Percentiles rank a stretch among this genome's conserved stretches.
Conservation (phyloP, 1,140 invertebrate species). For the Anadara kagoshimensis region DNA sequence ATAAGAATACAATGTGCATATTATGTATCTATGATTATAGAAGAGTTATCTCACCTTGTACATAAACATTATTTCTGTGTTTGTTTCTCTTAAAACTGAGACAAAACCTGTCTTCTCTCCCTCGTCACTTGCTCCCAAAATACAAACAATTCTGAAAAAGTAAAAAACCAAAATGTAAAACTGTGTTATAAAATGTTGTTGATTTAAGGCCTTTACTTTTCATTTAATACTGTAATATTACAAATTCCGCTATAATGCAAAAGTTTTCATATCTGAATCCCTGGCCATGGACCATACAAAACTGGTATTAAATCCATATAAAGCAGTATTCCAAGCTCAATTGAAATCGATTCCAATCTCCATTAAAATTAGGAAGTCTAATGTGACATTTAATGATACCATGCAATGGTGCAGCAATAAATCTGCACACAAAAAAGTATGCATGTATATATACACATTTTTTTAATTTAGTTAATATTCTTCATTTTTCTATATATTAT, state of each 20-base stretch:
- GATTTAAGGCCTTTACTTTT: too few species aligned
- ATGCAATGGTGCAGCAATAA: not conserved
- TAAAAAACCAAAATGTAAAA: too few species aligned
- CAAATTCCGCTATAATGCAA: too few species aligned
- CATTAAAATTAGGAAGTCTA: not conserved
- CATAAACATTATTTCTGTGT: constrained; percentile 6
- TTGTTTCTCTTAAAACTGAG: not conserved
- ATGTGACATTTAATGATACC: not conserved
- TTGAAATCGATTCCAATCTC: not conserved
- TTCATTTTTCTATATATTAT: too few species aligned
- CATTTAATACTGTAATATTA: too few species aligned
- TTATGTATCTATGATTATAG: too few species aligned
- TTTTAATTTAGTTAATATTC: too few species aligned
- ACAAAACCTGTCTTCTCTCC: constrained; percentile 14
- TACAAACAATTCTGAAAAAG: constrained; percentile 54
- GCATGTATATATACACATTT: too few species aligned
- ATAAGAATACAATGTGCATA: not conserved
- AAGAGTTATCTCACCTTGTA: constrained; percentile 37
- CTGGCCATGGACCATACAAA: too few species aligned
- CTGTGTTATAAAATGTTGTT: too few species aligned
- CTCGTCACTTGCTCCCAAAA: constrained; percentile 17
- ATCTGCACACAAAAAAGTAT: not conserved
- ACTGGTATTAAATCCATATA: too few species aligned
- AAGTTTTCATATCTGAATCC: too few species aligned
- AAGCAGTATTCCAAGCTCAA: not conserved